A percentile compares a stretch with the other conserved stretches of the same genome.
phyloP scores from a whole-genome alignment of 2,888 invertebrate species.

The Willowsia nigromaculata region DNA sequence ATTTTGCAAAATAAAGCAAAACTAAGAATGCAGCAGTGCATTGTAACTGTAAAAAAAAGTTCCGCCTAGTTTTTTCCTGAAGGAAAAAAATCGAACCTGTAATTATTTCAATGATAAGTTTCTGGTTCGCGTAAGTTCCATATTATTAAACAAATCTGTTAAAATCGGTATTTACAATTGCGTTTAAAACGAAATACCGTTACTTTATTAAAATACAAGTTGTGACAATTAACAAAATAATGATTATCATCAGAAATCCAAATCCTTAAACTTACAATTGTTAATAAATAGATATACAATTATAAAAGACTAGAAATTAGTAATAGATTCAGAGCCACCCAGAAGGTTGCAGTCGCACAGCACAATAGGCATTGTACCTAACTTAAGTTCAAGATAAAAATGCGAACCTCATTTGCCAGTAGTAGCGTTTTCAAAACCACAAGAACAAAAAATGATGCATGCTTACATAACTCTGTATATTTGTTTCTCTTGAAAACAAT shows the following conservation, averaged over 20 bases:
- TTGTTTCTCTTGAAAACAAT: no score
- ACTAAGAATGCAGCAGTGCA: slow-evolving; percentile 55
- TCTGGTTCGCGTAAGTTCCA: no score
- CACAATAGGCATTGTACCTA: no score
- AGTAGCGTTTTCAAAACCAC: no score
- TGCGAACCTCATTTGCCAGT: no score
- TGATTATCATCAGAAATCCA: not conserved
- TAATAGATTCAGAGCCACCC: slow-evolving; percentile 2
- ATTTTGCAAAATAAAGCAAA: slow-evolving; percentile 64
- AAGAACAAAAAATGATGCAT: no score
- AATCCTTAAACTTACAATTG: not conserved
- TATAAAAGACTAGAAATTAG: slow-evolving; percentile 3
- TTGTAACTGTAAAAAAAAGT: not conserved
- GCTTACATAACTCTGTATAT: no score
- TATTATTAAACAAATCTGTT: no score
- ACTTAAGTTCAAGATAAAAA: no score
- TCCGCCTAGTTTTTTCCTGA: not conserved
- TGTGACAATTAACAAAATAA: slow-evolving; percentile 11
- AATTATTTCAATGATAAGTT: no score
- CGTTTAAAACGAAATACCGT: not conserved
- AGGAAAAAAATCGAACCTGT: slow-evolving; percentile 46
- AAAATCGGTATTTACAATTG: not conserved
- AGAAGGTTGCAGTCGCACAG: not conserved
- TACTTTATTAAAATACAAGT: not conserved
- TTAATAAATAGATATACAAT: not conserved